phyloP scores from a whole-genome alignment of 2,797 vertebrate species.

The Melopsittacus undulatus region DNA sequence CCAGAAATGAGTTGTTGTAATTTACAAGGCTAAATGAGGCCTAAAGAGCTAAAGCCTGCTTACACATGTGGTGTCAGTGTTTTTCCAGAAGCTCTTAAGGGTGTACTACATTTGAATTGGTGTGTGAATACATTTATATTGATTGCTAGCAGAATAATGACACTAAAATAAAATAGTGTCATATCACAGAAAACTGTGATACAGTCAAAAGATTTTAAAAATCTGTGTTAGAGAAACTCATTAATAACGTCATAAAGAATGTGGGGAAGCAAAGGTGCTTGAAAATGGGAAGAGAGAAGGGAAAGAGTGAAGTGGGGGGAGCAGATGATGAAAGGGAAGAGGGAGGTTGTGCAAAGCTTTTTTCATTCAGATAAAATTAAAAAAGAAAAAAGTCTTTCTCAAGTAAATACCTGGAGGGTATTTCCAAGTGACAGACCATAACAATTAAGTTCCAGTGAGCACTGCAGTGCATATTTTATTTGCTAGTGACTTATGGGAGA shows the following conservation, averaged over 20 bases:
- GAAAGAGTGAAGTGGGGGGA: neutral
- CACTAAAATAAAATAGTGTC: neutral
- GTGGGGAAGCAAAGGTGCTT: neutral
- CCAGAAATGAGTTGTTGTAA: neutral
- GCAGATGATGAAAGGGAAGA: neutral
- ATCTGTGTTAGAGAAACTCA: neutral
- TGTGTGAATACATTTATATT: neutral
- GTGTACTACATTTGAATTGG: neutral
- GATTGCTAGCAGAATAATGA: neutral
- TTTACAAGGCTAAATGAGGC: neutral
- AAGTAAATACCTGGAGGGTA: neutral
- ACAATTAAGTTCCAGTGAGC: neutral
- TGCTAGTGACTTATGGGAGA: neutral
- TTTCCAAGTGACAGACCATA: neutral
- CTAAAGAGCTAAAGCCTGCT: neutral
- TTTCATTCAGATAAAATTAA: neutral
- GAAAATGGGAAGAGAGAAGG: neutral
- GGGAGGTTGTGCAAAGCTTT: neutral
- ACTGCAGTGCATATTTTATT: neutral
- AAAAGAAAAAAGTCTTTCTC: neutral
- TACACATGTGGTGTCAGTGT: neutral
- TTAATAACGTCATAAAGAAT: neutral
- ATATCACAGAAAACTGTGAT: neutral
- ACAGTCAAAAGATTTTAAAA: neutral
- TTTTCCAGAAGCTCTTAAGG: neutral